A percentile compares a stretch with the other conserved stretches of the same genome.
These are phyloP conservation scores for Girardinus metallicus DNA, from an alignment of 2,797 vertebrate species.

Conservation along the genomic window DNA sequence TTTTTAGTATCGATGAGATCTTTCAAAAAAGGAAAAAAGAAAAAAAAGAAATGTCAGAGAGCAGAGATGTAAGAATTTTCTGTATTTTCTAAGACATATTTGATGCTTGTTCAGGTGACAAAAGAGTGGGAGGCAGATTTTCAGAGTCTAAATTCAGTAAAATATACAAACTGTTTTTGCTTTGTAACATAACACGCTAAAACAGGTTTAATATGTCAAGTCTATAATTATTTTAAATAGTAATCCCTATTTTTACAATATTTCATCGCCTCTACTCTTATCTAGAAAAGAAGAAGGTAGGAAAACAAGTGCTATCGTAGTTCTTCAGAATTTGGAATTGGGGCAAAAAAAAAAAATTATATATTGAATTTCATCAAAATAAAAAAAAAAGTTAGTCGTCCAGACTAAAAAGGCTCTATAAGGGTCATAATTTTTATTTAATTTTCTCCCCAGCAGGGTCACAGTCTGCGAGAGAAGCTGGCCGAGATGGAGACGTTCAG, in stretches of 20 bases:
- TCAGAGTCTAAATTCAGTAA: not conserved
- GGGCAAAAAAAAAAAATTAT: not conserved
- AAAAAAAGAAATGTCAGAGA: not conserved
- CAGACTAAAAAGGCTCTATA: not conserved
- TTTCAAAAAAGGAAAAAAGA: not conserved
- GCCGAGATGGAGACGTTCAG: slow-evolving; percentile 99
- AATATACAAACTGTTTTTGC: not conserved
- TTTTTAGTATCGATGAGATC: not conserved
- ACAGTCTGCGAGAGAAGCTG: slow-evolving; percentile 95
- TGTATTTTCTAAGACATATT: not conserved
- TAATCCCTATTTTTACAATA: not conserved
- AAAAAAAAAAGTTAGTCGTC: not conserved
- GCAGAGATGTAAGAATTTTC: not conserved
- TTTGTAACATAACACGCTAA: not conserved
- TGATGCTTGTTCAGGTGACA: not conserved
- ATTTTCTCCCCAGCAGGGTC: slow-evolving; percentile 87
- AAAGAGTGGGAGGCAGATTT: not conserved
- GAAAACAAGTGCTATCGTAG: too few relatives aligned
- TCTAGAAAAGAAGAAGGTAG: too few relatives aligned
- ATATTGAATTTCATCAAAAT: not conserved
- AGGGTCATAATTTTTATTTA: not conserved
- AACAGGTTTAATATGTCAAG: not conserved
- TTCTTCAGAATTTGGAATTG: not conserved
- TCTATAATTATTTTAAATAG: not conserved
- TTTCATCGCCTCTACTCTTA: too few relatives aligned